A percentile compares a stretch with the other conserved stretches of the same genome.
phyloP scores from a whole-genome alignment of 2,888 invertebrate genomes.

The Panzeria rudis region DNA sequence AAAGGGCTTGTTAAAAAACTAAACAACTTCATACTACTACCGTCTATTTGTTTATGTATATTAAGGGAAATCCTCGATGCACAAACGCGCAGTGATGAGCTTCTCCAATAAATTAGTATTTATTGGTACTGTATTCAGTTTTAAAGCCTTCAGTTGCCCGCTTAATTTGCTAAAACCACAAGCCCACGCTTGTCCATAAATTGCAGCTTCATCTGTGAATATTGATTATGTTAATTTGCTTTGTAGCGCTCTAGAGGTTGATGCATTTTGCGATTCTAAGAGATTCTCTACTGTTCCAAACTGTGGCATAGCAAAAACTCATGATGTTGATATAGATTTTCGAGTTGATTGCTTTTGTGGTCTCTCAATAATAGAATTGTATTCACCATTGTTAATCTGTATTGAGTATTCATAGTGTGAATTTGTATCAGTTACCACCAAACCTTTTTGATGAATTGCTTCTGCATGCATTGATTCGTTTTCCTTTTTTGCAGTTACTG shows the following conservation, averaged over 20 bases:
- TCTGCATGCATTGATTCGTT: neutral
- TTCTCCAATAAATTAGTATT: constrained; percentile 3
- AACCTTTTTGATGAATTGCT: neutral
- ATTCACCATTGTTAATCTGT: neutral
- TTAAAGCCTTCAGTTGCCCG: constrained; percentile 47
- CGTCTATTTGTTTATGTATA: neutral
- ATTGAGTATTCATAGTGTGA: constrained; percentile 4
- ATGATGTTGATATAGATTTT: neutral
- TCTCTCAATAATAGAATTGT: neutral
- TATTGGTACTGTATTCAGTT: constrained; percentile 35
- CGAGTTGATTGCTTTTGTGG: neutral
- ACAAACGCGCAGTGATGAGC: neutral
- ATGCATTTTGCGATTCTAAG: neutral
- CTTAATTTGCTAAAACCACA: constrained; percentile 61
- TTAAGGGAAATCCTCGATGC: neutral
- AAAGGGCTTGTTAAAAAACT: too few relatives aligned
- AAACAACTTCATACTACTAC: neutral
- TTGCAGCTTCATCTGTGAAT: constrained; percentile 45
- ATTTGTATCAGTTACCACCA: neutral
- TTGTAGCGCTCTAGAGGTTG: neutral
- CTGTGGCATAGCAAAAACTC: too few relatives aligned
- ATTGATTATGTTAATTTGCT: neutral
- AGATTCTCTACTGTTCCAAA: neutral
- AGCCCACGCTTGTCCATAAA: constrained; percentile 62
- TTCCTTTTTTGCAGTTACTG: constrained; percentile 20